Conservation (phyloP, 2,797 vertebrate species). For the Eptatretus atami region DNA sequence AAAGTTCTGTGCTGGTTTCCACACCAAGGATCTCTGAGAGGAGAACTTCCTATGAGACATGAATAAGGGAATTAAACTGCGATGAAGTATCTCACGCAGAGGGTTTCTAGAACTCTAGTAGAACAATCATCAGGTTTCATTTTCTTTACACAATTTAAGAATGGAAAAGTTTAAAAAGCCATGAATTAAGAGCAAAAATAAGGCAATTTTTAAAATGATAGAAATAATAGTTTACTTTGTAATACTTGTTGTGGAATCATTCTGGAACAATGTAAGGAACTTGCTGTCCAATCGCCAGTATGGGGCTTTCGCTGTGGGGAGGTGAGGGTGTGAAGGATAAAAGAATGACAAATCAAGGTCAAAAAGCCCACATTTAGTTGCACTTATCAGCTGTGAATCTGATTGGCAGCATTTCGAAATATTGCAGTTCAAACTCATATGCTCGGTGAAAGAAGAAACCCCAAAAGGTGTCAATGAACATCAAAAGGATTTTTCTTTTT, state of each 20-base stretch:
- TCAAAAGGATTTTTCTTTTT: too few species aligned
- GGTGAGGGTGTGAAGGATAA: neutral
- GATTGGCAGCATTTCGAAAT: neutral
- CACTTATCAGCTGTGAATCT: neutral
- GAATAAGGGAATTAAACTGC: neutral
- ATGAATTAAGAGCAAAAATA: too few species aligned
- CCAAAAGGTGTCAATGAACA: too few species aligned
- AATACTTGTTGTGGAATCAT: conserved; percentile 78
- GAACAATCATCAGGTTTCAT: too few species aligned
- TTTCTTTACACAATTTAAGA: too few species aligned
- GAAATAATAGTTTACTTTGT: conserved; percentile 28
- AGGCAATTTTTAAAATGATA: too few species aligned
- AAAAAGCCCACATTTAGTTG: too few species aligned
- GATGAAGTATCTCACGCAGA: neutral
- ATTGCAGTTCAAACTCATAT: too few species aligned
- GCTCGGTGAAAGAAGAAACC: too few species aligned
- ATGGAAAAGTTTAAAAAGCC: too few species aligned
- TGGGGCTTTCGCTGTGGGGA: conserved; percentile 36
- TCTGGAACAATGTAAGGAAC: conserved; percentile 78
- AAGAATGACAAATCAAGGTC: too few species aligned
- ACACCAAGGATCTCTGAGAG: conserved; percentile 67
- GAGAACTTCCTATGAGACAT: conserved; percentile 42
- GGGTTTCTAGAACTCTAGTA: too few species aligned
- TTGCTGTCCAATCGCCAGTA: conserved; percentile 89
- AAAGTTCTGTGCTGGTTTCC: conserved; percentile 40